These are phyloP conservation scores for Varecia variegata DNA, from an alignment of 2,797 vertebrate species.

Conservation along the genomic window DNA sequence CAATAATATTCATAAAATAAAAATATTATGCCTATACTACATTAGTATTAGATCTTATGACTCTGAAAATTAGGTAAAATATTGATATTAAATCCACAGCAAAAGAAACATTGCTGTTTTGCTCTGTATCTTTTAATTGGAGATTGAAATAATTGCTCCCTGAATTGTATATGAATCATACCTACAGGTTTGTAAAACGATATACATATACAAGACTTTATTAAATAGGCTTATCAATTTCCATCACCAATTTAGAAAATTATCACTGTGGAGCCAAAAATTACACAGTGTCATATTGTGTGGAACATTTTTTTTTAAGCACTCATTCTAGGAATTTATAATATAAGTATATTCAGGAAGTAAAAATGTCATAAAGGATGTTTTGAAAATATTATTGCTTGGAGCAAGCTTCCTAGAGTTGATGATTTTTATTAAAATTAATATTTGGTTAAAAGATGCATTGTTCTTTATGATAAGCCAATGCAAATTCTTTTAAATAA, in stretches of 20 bases:
- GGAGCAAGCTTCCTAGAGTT: background rate
- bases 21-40: background rate
- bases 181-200: background rate
- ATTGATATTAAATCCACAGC: background rate
- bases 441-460: background rate
- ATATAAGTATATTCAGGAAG: background rate
- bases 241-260: slow-evolving; percentile 13
- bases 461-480: background rate
- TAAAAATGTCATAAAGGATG: background rate
- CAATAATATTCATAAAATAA: background rate
- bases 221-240: background rate
- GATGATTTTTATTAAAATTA: background rate
- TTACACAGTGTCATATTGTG: background rate
- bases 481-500: background rate
- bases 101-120: background rate
- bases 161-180: background rate
- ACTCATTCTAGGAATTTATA: background rate
- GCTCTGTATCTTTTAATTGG: background rate
- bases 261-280: background rate
- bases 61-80: slow-evolving; percentile 12
- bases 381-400: background rate
- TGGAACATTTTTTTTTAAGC: background rate
- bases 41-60: background rate
- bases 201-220: background rate
- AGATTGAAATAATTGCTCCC: background rate